Conservation (phyloP, 2,113 vertebrate genomes). For the Mandrillus leucophaeus region DNA sequence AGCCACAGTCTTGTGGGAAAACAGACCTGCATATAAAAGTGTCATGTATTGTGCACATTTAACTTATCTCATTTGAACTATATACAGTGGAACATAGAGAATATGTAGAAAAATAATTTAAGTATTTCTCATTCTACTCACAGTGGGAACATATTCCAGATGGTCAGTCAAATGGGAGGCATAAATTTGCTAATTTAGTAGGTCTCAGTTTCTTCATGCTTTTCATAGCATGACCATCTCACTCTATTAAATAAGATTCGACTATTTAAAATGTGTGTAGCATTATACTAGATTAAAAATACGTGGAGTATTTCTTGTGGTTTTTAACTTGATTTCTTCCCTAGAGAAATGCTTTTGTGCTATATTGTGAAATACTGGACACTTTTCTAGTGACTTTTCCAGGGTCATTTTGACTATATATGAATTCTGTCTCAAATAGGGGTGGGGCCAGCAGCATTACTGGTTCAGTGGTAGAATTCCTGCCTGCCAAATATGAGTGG, state of each 20-base stretch:
- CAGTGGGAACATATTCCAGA: neutral
- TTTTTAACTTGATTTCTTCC: neutral
- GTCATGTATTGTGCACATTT: neutral
- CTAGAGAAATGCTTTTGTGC: neutral
- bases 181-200: neutral
- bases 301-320: neutral
- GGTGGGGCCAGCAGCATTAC: no score
- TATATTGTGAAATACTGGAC: neutral
- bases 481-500: neutral
- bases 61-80: neutral
- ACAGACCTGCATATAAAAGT: neutral
- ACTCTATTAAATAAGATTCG: neutral
- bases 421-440: neutral
- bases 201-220: neutral
- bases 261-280: neutral
- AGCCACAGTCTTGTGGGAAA: neutral
- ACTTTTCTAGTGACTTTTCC: neutral
- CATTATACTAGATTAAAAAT: neutral
- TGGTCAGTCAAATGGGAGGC: neutral
- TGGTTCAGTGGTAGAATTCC: no score
- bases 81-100: neutral
- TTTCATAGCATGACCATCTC: neutral
- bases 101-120: neutral
- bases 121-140: neutral
- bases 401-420: neutral